Conservation (phyloP, 2,797 vertebrate species). For the Liasis olivaceus region DNA sequence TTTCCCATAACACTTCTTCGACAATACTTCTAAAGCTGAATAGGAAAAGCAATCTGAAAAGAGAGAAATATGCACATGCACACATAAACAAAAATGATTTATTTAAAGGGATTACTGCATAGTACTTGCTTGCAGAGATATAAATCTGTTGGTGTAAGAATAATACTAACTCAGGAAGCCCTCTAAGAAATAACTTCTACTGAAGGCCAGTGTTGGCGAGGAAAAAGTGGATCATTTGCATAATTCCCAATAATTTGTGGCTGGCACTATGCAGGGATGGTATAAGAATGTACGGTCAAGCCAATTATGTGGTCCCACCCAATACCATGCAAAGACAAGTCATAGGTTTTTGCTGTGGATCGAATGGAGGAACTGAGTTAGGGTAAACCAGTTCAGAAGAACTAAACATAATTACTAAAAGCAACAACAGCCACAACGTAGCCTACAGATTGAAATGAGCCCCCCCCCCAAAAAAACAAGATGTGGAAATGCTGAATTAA, state of each 20-base stretch:
- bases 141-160: neutral
- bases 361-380: neutral
- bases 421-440: neutral
- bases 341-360: neutral
- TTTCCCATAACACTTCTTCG: slow-evolving; percentile 87
- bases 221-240: neutral
- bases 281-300: neutral
- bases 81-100: neutral
- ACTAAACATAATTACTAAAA: neutral
- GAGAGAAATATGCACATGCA: slow-evolving; percentile 11
- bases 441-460: neutral
- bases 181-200: neutral
- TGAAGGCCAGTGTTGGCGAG: neutral
- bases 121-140: neutral
- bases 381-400: neutral
- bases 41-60: slow-evolving; percentile 90
- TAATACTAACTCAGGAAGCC: neutral
- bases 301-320: neutral
- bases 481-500: neutral
- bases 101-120: slow-evolving; percentile 5
- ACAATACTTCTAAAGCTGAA: slow-evolving; percentile 81
- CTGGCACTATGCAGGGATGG: neutral
- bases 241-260: neutral
- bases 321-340: neutral
- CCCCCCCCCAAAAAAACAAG: neutral